Percentiles rank a stretch among this genome's conserved stretches.
phyloP scores from a whole-genome alignment of 2,888 invertebrate species.

The Timandra comae region DNA sequence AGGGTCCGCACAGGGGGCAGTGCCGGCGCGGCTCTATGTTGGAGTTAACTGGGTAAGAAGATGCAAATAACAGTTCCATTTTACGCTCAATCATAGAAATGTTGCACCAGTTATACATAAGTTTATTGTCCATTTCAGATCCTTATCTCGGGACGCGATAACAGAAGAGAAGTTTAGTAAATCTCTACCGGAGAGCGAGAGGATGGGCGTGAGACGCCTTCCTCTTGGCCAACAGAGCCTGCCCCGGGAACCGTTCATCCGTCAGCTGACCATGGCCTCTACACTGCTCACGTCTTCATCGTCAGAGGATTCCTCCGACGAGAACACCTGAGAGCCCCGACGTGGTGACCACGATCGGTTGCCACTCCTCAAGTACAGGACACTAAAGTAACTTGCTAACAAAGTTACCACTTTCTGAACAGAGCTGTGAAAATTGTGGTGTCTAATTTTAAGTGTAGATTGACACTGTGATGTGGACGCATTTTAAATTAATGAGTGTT shows the following conservation, averaged over 20 bases:
- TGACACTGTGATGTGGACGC: conserved; percentile 6
- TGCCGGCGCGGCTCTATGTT: conserved; percentile 88
- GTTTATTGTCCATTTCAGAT: conserved; percentile 45
- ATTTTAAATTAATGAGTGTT: too few species aligned
- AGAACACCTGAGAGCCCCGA: conserved; percentile 70
- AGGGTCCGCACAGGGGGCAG: conserved; percentile 79
- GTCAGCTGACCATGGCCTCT: conserved; percentile 78
- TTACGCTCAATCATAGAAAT: too few species aligned
- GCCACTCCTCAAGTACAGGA: conserved; percentile 67
- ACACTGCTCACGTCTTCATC: conserved; percentile 81
- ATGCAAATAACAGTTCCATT: too few species aligned
- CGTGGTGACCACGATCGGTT: conserved; percentile 71
- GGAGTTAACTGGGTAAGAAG: conserved; percentile 87
- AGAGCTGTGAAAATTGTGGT: conserved; percentile 22
- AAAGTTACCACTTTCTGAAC: conserved; percentile 4
- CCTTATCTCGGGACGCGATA: conserved; percentile 81
- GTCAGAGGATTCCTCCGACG: conserved; percentile 69
- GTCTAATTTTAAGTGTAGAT: conserved; percentile 4
- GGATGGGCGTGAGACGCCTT: conserved; percentile 66
- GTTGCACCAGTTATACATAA: too few species aligned
- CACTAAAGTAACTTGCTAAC: conserved; percentile 43
- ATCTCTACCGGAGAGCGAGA: conserved; percentile 78
- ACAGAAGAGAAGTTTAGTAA: conserved; percentile 83
- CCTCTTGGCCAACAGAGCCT: conserved; percentile 76
- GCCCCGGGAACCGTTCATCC: conserved; percentile 76